phyloP scores from a whole-genome alignment of 2,113 vertebrate species.

The Odontophorus gujanensis region DNA sequence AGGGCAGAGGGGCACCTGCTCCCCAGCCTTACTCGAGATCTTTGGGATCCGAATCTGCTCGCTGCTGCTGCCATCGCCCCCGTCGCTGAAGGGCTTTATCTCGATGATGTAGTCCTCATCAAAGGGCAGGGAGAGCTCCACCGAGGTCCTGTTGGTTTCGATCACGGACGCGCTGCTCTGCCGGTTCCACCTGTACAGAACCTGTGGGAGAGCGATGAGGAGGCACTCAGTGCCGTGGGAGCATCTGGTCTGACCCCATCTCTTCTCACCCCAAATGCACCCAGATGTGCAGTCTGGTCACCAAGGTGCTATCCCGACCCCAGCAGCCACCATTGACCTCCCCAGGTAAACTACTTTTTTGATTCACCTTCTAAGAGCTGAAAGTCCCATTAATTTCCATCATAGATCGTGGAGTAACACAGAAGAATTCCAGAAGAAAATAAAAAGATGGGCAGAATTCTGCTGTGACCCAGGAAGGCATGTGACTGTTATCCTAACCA shows the following conservation, averaged over 20 bases:
- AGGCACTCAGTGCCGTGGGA: rapidly evolving
- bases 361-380: conserved; percentile 41
- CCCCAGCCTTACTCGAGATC: conserved; percentile 78
- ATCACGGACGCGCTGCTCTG: conserved; percentile 90
- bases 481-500: neutral
- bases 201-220: conserved; percentile 72
- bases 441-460: neutral
- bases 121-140: conserved; percentile 92
- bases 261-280: neutral
- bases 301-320: neutral
- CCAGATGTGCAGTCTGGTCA: rapidly evolving
- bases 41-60: conserved; percentile 95
- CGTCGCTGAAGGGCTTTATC: conserved; percentile 94
- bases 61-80: conserved; percentile 95
- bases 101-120: conserved; percentile 95
- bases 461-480: neutral
- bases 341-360: conserved; percentile 32
- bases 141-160: conserved; percentile 93
- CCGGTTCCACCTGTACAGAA: conserved; percentile 91
- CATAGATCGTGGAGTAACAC: neutral
- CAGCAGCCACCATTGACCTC: neutral
- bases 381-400: conserved; percentile 27
- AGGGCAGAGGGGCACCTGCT: neutral
- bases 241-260: neutral
- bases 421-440: neutral